phyloP scores from a whole-genome alignment of 2,888 invertebrate genomes.

The Steinernema hermaphroditum region DNA sequence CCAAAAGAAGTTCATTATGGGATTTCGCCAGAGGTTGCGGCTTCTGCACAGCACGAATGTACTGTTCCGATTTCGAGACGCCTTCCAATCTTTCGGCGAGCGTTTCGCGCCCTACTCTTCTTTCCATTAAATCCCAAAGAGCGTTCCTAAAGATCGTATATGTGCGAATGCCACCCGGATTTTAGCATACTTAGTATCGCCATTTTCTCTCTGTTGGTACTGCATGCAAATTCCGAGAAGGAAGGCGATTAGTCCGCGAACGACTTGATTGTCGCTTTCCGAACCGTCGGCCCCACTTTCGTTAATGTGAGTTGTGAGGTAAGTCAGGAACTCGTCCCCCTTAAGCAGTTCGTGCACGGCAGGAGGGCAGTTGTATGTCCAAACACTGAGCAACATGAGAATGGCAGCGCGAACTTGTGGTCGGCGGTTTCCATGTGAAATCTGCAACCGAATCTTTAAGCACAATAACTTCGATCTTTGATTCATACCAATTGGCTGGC shows the following conservation, averaged over 20 bases:
- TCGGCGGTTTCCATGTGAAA: slow-evolving; percentile 55
- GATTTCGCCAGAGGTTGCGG: slow-evolving; percentile 82
- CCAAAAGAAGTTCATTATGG: slow-evolving; percentile 81
- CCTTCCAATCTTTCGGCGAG: slow-evolving; percentile 83
- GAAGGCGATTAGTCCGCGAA: slow-evolving; percentile 87
- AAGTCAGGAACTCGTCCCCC: slow-evolving; percentile 61
- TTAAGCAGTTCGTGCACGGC: slow-evolving; percentile 82
- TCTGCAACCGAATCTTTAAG: too few species aligned
- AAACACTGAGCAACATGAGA: slow-evolving; percentile 84
- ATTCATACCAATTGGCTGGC: slow-evolving; percentile 65
- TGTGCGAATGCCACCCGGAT: background rate
- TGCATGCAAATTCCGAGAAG: slow-evolving; percentile 87
- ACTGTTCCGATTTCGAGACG: slow-evolving; percentile 83
- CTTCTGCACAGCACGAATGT: slow-evolving; percentile 87
- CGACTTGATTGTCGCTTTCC: slow-evolving; percentile 77
- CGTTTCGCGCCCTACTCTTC: slow-evolving; percentile 85
- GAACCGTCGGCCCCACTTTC: slow-evolving; percentile 81
- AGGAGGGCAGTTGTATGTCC: slow-evolving; percentile 81
- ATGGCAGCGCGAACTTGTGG: slow-evolving; percentile 82
- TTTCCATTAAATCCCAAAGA: slow-evolving; percentile 69
- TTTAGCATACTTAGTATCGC: slow-evolving; percentile 39
- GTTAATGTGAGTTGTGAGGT: slow-evolving; percentile 62
- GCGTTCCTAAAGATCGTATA: slow-evolving; percentile 33
- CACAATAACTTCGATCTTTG: too few species aligned
- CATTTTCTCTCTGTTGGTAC: slow-evolving; percentile 71